Conservation (phyloP, 2,113 vertebrate genomes). For the Nothocercus julius region DNA sequence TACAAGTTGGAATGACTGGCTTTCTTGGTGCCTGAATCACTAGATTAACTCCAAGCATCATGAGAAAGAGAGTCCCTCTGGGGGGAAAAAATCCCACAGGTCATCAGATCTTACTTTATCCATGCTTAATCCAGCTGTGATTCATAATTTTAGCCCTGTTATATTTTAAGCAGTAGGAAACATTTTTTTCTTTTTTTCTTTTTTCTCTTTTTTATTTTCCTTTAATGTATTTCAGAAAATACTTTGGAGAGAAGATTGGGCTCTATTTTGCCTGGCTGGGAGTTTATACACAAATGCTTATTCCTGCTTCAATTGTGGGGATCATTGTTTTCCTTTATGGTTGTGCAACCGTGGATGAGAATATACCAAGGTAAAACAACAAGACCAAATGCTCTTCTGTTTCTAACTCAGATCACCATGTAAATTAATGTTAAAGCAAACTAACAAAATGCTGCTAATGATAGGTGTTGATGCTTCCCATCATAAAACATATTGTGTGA, state of each 20-base stretch:
- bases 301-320: constrained; percentile 92
- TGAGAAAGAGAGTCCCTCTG: constrained; percentile 56
- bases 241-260: constrained; percentile 98
- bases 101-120: constrained; percentile 52
- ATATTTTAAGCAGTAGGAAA: constrained; percentile 68
- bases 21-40: not conserved
- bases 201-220: not conserved
- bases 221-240: constrained; percentile 83
- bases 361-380: constrained; percentile 91
- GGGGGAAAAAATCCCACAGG: constrained; percentile 60
- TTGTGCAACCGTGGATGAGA: constrained; percentile 91
- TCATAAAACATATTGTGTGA: not conserved
- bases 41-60: not conserved
- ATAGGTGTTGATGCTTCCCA: constrained; percentile 6
- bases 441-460: constrained; percentile 41
- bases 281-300: constrained; percentile 98
- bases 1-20: not conserved
- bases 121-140: constrained; percentile 54
- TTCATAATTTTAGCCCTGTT: constrained; percentile 59
- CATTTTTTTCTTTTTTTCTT: constrained; percentile 6
- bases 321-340: constrained; percentile 96
- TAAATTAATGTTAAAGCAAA: not conserved
- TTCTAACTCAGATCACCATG: not conserved
- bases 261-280: constrained; percentile 98
- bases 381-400: not conserved